Base-by-base conservation (phyloP, 2,888 invertebrate genomes). In the Listrodromus nycthemerus region DNA sequence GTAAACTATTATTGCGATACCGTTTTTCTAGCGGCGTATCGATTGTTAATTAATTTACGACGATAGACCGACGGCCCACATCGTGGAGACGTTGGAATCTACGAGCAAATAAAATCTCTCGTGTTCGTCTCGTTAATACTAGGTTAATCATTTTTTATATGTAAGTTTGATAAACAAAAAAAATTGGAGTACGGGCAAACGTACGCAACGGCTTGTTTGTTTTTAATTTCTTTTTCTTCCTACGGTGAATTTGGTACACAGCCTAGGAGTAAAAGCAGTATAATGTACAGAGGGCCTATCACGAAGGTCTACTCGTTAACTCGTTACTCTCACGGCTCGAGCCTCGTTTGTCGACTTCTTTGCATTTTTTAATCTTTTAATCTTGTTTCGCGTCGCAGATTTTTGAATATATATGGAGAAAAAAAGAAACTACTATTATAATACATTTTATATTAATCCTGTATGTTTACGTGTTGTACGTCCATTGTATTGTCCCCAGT, bases 371-470 rank as follows among this genome's bases (percentile, higher is more conserved):
- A 74, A 73, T 70, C 79, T 58, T 80, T 76, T 76, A 76, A 76
- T 83, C 73, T 73, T 73, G 63, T 52, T 83, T 80, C 33, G 90
- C 85, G 82, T 89, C 88, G 91, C 88, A 87, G 84, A 90, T 52
- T 52, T 87, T 89, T 89, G 88, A 90, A 90, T 90, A 91, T 90
- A 91, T 87, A 88, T 85, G 87, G 89, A 58, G 50, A 79, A 69
- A 85, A 83, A 66, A 79, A 81, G 70, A 79, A 80, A 92, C 88
- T 87, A 91, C 88, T 91, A 92, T 90, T 89, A 92, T 90, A 92
- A 93, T 93, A 93, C 90, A 93, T 93, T 93, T 93, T 92, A 92
- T 93, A 92, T 92, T 92, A 92, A 92, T 92, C 92, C 90, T 91
- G 89, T 77, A 83, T 84, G 84, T 88, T 81, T 85, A 85, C 83